These are phyloP conservation scores for Subacronicta megacephala DNA, from an alignment of 2,888 invertebrate species.

Conservation along the genomic window DNA sequence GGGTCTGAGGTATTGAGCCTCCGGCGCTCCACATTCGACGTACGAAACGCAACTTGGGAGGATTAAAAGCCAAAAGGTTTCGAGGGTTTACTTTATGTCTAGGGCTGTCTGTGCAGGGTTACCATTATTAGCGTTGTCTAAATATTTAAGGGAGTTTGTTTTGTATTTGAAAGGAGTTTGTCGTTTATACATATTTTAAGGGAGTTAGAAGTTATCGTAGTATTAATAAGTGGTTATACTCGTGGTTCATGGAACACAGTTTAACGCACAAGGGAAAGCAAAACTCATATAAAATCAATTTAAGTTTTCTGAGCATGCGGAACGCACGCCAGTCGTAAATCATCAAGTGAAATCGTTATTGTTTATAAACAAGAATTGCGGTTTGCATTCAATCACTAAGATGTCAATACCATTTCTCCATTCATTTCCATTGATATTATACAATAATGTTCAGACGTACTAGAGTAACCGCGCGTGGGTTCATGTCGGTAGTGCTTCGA, in stretches of 20 bases:
- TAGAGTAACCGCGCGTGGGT: background rate
- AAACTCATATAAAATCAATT: slow-evolving; percentile 43
- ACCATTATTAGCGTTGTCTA: too few relatives aligned
- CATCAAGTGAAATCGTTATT: slow-evolving; percentile 43
- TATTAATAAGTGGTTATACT: background rate
- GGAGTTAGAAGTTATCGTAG: too few relatives aligned
- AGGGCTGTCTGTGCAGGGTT: too few relatives aligned
- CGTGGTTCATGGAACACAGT: slow-evolving; percentile 26
- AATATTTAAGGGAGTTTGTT: too few relatives aligned
- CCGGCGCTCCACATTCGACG: too few relatives aligned
- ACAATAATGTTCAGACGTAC: background rate
- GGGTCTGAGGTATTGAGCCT: too few relatives aligned
- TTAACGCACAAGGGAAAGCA: slow-evolving; percentile 39
- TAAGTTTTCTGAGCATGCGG: slow-evolving; percentile 31
- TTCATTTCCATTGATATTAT: background rate
- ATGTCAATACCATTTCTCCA: slow-evolving; percentile 62
- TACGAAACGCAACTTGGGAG: too few relatives aligned
- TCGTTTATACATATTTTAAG: too few relatives aligned
- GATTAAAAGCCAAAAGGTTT: too few relatives aligned
- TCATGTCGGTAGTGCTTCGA: too few relatives aligned
- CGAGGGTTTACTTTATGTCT: too few relatives aligned
- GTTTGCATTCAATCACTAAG: slow-evolving; percentile 65
- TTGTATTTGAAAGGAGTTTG: too few relatives aligned
- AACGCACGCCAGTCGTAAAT: slow-evolving; percentile 30
- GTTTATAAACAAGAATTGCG: slow-evolving; percentile 42